Base-by-base conservation (phyloP, 2,888 invertebrate species). In the Philaethria dido region DNA sequence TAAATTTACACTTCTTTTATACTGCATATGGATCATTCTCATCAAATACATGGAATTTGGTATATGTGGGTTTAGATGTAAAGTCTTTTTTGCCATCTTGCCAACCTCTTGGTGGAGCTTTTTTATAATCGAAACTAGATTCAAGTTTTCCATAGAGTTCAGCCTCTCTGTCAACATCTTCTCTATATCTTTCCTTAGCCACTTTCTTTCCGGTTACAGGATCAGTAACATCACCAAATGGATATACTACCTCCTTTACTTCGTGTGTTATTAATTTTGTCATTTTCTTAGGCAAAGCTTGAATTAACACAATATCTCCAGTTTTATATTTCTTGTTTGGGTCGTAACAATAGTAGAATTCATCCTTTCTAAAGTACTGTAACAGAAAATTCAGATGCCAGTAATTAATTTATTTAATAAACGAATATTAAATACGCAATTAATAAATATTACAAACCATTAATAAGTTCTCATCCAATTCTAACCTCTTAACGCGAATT, bases 11-110 rank as follows among this genome's bases (percentile, higher is more conserved):
- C 39, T 44, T 36, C 36, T 20, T 62, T 85, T 93, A 95, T 71
- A 95, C 93, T 64, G 95, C 94, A 89, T 96, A 96, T 0, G 96
- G 96, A 81, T 95, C 94, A 77, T 96, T 94, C 80, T 95, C 93
- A 78, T 95, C 95, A 92, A 95, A 95, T 29, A 96, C 96, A 78
- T 97, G 95, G 79, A 95, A 97, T 78, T 96, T 97, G 8, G 95
- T 94, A 73, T 96, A 96, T 0, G 95, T 95, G 71, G 95, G 94
- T 81, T 95, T 95, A 75, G 96, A 95, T 13, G 96, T 95, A 74
- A 96, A 97, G 82, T 98, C 98, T 89, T 95, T 96, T 77, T 94
- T 96, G 72, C 96, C 96, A 80, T 97, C 96, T 78, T 96, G 95
- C 93, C 96, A 95, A 9, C 98, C 98, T 87, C 98, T 94, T 2